phyloP scores from a whole-genome alignment of 2,797 vertebrate species.

The Halcyon smyrnensis region DNA sequence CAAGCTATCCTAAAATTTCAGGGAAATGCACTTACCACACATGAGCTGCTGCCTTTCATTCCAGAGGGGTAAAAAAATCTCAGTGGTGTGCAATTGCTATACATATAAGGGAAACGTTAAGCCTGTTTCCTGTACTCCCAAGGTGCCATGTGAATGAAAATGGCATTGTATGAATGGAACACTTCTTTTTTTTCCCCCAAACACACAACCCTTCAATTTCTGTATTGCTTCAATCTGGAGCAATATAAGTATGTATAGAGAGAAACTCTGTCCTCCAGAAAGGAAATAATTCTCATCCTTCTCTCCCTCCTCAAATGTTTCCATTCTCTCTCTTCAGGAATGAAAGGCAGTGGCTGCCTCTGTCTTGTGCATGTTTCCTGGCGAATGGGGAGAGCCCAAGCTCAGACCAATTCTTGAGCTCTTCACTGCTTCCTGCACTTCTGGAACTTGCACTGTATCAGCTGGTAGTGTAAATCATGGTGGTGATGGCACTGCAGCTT shows the following conservation, averaged over 20 bases:
- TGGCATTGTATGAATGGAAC: not conserved
- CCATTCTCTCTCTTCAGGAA: not conserved
- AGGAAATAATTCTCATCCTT: not conserved
- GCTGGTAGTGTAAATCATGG: not conserved
- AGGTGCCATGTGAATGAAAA: not conserved
- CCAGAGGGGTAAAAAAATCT: not conserved
- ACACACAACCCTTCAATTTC: not conserved
- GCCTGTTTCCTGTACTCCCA: not conserved
- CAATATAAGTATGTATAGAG: not conserved
- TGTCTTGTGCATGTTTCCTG: not conserved
- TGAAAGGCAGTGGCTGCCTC: not conserved
- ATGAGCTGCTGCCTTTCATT: not conserved
- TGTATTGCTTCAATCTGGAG: not conserved
- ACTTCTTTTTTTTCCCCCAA: not conserved
- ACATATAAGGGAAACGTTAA: not conserved
- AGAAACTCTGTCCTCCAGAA: not conserved
- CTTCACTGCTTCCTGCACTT: not conserved
- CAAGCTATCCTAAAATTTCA: not conserved
- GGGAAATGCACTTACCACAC: not conserved
- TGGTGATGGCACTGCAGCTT: not conserved
- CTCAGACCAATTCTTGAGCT: not conserved
- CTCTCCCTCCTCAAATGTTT: not conserved
- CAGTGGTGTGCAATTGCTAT: not conserved
- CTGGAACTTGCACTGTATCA: not conserved
- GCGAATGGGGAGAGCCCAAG: not conserved